Conservation (phyloP, 2,888 invertebrate species). For the Ennomos erosarius region DNA sequence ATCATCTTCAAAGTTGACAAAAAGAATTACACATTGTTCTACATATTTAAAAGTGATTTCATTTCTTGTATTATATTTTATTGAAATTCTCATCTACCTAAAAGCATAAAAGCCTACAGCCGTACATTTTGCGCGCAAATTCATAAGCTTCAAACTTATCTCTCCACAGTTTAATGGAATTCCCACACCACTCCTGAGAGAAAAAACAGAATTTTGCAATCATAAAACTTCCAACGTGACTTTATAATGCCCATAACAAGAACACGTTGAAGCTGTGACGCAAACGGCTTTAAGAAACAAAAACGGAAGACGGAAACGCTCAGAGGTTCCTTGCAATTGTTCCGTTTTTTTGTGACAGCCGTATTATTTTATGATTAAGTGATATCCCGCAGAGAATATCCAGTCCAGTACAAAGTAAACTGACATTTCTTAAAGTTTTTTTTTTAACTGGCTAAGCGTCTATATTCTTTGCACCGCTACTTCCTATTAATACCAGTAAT, state of each 20-base stretch:
- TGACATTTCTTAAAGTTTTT: too few relatives aligned
- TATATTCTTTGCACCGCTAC: too few relatives aligned
- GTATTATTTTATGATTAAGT: neutral
- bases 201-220: conserved; percentile 3
- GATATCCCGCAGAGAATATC: too few relatives aligned
- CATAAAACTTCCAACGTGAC: conserved; percentile 26
- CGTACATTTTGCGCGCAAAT: conserved; percentile 1
- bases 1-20: too few relatives aligned
- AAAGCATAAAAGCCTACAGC: too few relatives aligned
- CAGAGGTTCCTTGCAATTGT: neutral
- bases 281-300: conserved; percentile 17
- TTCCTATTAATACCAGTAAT: too few relatives aligned
- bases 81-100: too few relatives aligned
- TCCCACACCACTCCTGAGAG: conserved; percentile 1
- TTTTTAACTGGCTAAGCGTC: too few relatives aligned
- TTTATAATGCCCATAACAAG: conserved; percentile 21
- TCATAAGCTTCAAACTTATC: conserved; percentile 6
- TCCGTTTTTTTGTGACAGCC: neutral
- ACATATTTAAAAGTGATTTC: too few relatives aligned
- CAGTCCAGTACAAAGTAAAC: too few relatives aligned
- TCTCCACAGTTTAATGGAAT: conserved; percentile 12
- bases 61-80: too few relatives aligned
- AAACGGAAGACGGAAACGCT: neutral
- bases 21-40: too few relatives aligned
- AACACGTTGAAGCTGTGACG: conserved; percentile 9